These are phyloP conservation scores for Coilia nasus DNA, from an alignment of 2,797 vertebrate genomes.

Conservation along the genomic window DNA sequence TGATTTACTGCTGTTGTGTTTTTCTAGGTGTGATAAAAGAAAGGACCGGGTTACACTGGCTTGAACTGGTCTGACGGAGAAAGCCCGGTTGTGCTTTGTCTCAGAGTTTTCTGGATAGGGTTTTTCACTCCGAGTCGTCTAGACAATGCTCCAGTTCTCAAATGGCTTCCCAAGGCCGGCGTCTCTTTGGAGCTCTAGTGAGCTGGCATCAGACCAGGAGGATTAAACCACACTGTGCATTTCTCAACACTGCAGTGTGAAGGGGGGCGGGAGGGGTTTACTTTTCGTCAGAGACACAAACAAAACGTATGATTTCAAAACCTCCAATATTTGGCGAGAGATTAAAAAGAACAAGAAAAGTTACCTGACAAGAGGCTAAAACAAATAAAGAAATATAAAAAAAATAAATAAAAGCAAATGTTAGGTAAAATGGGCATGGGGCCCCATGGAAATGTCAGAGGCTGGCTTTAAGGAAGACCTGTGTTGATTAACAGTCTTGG, in stretches of 20 bases:
- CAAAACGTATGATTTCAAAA: background rate
- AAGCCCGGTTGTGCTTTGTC: background rate
- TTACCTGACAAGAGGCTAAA: background rate
- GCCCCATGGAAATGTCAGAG: conserved; percentile 68
- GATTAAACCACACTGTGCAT: conserved; percentile 22
- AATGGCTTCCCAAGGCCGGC: conserved; percentile 25
- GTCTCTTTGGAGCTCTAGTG: background rate
- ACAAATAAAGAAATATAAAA: conserved; percentile 37
- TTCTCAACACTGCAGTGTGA: background rate
- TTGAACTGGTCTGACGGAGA: background rate
- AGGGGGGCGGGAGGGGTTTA: background rate
- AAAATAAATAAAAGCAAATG: conserved; percentile 54
- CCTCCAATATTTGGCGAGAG: background rate
- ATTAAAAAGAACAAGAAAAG: background rate
- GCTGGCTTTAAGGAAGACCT: conserved; percentile 67
- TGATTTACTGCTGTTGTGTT: conserved; percentile 21
- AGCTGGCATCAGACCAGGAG: conserved; percentile 20
- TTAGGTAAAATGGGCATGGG: background rate
- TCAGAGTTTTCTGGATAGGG: conserved; percentile 22
- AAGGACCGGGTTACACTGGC: conserved; percentile 5
- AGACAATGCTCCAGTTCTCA: background rate
- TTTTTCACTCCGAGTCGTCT: background rate
- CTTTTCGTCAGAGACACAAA: background rate
- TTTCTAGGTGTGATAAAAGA: background rate
- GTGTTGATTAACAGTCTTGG: conserved; percentile 80